Conservation (phyloP, 2,797 vertebrate species). For the Sarcoramphus papa region DNA sequence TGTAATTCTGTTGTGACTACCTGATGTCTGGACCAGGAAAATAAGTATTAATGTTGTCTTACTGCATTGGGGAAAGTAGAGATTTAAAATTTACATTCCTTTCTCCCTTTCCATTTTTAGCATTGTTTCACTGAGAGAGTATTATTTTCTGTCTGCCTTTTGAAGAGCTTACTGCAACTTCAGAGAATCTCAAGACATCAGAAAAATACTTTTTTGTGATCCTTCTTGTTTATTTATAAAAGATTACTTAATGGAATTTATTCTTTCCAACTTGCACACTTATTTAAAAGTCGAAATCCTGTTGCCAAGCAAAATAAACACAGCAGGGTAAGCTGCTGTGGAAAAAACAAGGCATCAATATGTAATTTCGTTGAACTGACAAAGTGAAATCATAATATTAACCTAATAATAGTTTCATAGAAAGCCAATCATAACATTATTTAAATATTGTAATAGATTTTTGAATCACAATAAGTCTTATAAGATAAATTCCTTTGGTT, state of each 20-base stretch:
- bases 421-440: background rate
- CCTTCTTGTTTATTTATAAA: constrained; percentile 37
- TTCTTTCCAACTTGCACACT: background rate
- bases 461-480: background rate
- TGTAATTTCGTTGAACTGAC: constrained; percentile 2
- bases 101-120: background rate
- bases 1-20: background rate
- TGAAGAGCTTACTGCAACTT: constrained; percentile 10
- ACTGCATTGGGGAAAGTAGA: background rate
- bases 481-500: background rate
- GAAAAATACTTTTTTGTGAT: constrained; percentile 7
- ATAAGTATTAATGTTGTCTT: constrained; percentile 5
- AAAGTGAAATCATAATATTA: constrained; percentile 41
- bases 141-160: constrained; percentile 13
- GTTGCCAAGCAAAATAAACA: constrained; percentile 35
- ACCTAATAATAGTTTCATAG: constrained; percentile 3
- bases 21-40: background rate
- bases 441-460: constrained; percentile 16
- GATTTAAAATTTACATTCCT: background rate
- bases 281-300: constrained; percentile 18
- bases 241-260: constrained; percentile 44
- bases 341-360: constrained; percentile 18
- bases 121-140: background rate
- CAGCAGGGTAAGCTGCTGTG: background rate
- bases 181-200: constrained; percentile 16